phyloP scores from a whole-genome alignment of 1,140 invertebrate species.

The Wasmannia auropunctata region DNA sequence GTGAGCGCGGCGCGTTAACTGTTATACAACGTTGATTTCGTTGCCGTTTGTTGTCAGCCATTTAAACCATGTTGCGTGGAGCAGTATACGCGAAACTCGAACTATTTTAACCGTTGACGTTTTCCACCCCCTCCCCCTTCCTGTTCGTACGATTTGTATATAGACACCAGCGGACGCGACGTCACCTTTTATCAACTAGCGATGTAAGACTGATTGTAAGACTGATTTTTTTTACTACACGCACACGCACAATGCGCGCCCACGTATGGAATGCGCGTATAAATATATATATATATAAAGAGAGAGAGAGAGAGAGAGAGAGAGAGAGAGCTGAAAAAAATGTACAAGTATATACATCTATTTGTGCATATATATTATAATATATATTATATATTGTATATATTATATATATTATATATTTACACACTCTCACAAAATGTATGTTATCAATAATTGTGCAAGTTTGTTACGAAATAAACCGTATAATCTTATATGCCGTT shows the following conservation, averaged over 20 bases:
- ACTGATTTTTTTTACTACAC: constrained; percentile 72
- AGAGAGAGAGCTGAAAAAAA: too few relatives aligned
- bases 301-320: too few relatives aligned
- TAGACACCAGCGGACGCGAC: constrained; percentile 17
- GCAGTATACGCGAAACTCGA: neutral
- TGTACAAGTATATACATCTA: neutral
- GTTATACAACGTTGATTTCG: neutral
- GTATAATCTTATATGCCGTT: constrained; percentile 20
- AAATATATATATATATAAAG: neutral
- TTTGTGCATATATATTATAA: constrained; percentile 21
- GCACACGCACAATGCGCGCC: constrained; percentile 17
- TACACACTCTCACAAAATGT: constrained; percentile 23
- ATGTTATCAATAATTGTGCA: constrained; percentile 69
- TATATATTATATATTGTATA: constrained; percentile 15
- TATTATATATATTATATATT: constrained; percentile 32
- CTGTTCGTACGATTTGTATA: constrained; percentile 49
- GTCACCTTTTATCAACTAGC: constrained; percentile 61
- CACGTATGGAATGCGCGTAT: constrained; percentile 41
- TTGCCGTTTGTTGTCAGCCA: neutral
- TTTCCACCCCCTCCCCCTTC: neutral
- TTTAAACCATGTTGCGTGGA: neutral
- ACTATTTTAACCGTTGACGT: neutral
- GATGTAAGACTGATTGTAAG: constrained; percentile 76
- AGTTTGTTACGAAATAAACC: constrained; percentile 77
- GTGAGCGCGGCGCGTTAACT: neutral